Percentiles rank a stretch among this genome's conserved stretches.
These are phyloP conservation scores for Rhadina sibilatrix DNA, from an alignment of 2,113 vertebrate genomes.

Conservation along the genomic window DNA sequence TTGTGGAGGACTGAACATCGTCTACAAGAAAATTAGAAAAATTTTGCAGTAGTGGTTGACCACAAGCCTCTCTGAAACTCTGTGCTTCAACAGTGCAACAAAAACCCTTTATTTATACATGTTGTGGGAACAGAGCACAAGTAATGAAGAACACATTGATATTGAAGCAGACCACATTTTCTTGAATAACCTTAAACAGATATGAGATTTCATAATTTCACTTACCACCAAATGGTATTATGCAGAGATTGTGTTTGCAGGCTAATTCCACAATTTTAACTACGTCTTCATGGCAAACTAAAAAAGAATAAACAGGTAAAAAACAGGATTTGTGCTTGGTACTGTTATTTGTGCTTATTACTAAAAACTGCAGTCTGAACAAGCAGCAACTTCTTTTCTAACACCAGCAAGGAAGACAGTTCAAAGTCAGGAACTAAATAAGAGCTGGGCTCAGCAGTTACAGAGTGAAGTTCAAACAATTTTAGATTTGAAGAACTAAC, in stretches of 20 bases:
- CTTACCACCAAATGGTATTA: constrained; percentile 97
- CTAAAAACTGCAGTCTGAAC: background rate
- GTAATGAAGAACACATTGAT: background rate
- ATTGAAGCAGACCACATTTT: background rate
- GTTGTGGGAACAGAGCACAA: background rate
- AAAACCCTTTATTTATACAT: background rate
- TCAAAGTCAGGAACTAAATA: background rate
- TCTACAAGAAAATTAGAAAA: background rate
- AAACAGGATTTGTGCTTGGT: background rate
- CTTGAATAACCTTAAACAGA: background rate
- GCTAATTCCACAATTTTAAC: constrained; percentile 95
- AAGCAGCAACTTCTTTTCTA: background rate
- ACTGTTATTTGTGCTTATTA: background rate
- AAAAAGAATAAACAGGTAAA: constrained; percentile 36
- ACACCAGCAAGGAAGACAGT: background rate
- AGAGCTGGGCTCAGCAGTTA: background rate
- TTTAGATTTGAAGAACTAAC: background rate
- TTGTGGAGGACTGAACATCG: background rate
- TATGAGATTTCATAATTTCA: background rate
- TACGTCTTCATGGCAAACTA: constrained; percentile 93
- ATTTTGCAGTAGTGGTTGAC: background rate
- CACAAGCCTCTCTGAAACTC: background rate
- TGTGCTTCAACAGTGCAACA: background rate
- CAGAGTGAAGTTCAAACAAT: background rate
- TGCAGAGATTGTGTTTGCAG: constrained; percentile 92